Evolutionary conservation across 1,140 invertebrate genomes (phyloP).

Genomic region (Phocides pigmalion): DNA sequence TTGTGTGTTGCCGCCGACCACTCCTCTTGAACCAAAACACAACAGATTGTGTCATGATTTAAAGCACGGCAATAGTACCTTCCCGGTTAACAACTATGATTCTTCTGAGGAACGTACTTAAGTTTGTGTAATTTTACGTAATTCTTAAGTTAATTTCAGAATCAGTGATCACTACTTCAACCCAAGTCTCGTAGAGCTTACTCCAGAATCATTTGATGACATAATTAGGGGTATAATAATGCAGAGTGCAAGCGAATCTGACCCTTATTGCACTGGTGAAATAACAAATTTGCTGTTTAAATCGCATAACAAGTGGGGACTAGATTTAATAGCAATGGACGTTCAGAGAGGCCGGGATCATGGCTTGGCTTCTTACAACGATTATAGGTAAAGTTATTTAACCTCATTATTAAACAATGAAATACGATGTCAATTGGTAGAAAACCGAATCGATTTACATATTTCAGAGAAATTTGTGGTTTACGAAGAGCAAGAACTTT

Average conservation of each 20-base stretch:
- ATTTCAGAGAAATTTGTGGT: conserved; percentile 73
- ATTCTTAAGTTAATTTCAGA: no score
- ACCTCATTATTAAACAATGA: neutral
- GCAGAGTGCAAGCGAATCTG: conserved; percentile 80
- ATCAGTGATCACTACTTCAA: conserved; percentile 77
- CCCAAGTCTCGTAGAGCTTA: conserved; percentile 66
- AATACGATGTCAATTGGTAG: no score
- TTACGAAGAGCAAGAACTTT: conserved; percentile 67
- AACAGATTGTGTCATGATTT: no score
- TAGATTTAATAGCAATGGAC: conserved; percentile 89
- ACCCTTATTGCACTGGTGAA: conserved; percentile 90
- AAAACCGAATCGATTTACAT: no score
- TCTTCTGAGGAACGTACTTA: no score
- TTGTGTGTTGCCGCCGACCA: no score
- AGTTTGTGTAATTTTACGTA: no score
- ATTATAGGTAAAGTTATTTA: conserved; percentile 59
- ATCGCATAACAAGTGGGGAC: conserved; percentile 83
- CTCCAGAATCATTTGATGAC: conserved; percentile 66
- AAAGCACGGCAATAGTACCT: no score
- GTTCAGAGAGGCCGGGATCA: conserved; percentile 89
- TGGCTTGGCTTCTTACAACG: conserved; percentile 86
- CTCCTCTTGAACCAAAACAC: no score
- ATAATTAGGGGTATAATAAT: conserved; percentile 65
- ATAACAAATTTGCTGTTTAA: conserved; percentile 94
- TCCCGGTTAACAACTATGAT: no score